Conservation (phyloP, 2,888 invertebrate species). For the Gymnoscelis rufifasciata region DNA sequence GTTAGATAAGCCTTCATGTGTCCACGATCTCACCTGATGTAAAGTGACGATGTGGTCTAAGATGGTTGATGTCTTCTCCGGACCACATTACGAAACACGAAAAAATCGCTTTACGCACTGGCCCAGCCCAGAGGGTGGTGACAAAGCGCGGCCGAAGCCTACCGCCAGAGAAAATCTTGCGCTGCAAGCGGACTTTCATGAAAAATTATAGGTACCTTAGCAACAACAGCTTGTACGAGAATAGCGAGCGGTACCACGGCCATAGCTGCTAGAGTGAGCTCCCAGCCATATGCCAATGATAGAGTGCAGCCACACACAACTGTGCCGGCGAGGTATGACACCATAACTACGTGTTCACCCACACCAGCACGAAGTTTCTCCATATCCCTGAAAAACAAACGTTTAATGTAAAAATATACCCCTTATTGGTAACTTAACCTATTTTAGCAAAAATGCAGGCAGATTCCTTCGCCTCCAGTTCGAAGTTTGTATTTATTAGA, state of each 20-base stretch:
- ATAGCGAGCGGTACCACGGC: constrained; percentile 87
- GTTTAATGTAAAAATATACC: not conserved
- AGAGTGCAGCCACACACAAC: constrained; percentile 83
- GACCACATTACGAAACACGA: too few relatives aligned
- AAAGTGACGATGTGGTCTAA: too few relatives aligned
- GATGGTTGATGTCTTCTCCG: too few relatives aligned
- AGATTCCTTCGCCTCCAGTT: too few relatives aligned
- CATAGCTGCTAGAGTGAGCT: constrained; percentile 87
- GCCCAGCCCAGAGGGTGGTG: too few relatives aligned
- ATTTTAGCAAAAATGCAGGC: not conserved
- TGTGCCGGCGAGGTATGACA: constrained; percentile 83
- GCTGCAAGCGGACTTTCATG: too few relatives aligned
- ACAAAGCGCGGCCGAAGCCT: too few relatives aligned
- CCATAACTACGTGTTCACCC: constrained; percentile 88
- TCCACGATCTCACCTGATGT: too few relatives aligned
- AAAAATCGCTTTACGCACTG: too few relatives aligned
- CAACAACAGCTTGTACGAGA: constrained; percentile 59
- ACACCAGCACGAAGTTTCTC: constrained; percentile 89
- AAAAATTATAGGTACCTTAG: not conserved
- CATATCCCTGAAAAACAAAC: constrained; percentile 78
- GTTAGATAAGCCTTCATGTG: too few relatives aligned
- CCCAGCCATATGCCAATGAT: constrained; percentile 89
- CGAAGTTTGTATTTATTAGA: too few relatives aligned
- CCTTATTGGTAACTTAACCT: not conserved
- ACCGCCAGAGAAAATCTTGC: too few relatives aligned